Evolutionary conservation across 30 jellyfish, hydroid and myxozoan species (phyloP).

Genomic region (Hydractinia symbiolongicarpus): DNA sequence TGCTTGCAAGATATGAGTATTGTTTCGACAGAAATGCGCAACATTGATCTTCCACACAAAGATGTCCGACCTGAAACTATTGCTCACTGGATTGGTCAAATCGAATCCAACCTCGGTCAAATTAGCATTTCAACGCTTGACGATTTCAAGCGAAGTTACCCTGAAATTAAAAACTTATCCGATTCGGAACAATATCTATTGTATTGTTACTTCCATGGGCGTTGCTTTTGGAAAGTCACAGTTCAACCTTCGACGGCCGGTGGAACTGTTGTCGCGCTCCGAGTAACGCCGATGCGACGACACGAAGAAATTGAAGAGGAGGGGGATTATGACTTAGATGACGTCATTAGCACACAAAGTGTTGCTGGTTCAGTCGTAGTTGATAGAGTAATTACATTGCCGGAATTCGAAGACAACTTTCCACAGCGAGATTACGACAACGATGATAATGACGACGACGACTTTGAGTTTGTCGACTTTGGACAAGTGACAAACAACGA

Average conservation of each 20-base stretch:
- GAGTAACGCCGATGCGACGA: conserved; percentile 12
- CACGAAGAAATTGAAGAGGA: background rate
- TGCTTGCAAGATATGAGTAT: conserved; percentile 4
- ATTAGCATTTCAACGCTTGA: background rate
- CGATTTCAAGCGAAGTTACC: conserved; percentile 8
- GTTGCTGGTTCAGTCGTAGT: background rate
- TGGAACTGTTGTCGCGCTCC: conserved; percentile 13
- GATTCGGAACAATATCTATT: conserved; percentile 11
- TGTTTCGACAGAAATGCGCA: background rate
- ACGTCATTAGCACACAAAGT: background rate
- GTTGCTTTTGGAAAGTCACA: conserved; percentile 17
- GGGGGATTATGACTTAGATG: background rate
- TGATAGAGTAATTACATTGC: conserved; percentile 12
- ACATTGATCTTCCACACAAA: conserved; percentile 9
- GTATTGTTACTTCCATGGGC: conserved; percentile 23
- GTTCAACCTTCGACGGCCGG: conserved; percentile 21
- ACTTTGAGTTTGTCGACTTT: conserved; percentile 6
- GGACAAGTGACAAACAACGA: background rate
- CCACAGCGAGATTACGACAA: conserved; percentile 1
- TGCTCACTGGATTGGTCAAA: conserved; percentile 15
- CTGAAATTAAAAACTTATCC: background rate
- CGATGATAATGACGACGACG: conserved; percentile 7
- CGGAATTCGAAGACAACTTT: background rate
- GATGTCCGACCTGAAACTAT: conserved; percentile 10
- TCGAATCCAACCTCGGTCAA: conserved; percentile 15